These are phyloP conservation scores for Hylomyscus alleni DNA, from an alignment of 2,797 vertebrate species.

Conservation along the genomic window DNA sequence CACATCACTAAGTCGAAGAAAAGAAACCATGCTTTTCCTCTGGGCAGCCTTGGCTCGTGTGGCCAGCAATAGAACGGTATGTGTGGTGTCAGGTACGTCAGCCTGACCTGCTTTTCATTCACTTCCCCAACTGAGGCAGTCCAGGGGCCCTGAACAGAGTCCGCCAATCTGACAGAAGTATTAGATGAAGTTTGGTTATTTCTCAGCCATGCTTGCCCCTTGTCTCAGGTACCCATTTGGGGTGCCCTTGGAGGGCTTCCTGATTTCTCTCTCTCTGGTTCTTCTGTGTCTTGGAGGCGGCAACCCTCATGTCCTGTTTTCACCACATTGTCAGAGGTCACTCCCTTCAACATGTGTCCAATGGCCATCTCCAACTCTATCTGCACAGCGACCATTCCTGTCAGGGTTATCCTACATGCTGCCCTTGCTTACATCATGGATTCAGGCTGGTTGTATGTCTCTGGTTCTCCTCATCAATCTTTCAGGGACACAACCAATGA, in stretches of 20 bases:
- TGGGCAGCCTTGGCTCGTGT: not conserved
- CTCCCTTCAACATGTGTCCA: not conserved
- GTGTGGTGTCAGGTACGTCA: not conserved
- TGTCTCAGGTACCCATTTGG: not conserved
- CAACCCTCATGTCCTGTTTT: not conserved
- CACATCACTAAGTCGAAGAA: not conserved
- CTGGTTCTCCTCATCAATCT: not conserved
- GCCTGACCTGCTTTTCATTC: not conserved
- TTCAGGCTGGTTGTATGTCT: not conserved
- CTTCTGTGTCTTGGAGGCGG: not conserved
- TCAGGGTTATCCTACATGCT: not conserved
- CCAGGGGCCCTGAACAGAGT: not conserved
- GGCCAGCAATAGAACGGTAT: not conserved
- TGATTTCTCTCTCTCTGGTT: not conserved
- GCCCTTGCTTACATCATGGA: not conserved
- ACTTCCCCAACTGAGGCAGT: not conserved
- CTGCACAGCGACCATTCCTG: not conserved
- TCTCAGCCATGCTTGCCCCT: not conserved
- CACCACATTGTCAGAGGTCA: not conserved
- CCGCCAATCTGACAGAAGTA: constrained; percentile 10
- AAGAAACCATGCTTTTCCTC: not conserved
- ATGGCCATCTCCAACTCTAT: not conserved
- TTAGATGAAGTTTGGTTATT: not conserved
- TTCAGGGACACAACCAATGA: not conserved
- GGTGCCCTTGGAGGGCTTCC: not conserved